Evolutionary conservation across 1,140 invertebrate genomes (phyloP).

Genomic region (Drosophila serrata): DNA sequence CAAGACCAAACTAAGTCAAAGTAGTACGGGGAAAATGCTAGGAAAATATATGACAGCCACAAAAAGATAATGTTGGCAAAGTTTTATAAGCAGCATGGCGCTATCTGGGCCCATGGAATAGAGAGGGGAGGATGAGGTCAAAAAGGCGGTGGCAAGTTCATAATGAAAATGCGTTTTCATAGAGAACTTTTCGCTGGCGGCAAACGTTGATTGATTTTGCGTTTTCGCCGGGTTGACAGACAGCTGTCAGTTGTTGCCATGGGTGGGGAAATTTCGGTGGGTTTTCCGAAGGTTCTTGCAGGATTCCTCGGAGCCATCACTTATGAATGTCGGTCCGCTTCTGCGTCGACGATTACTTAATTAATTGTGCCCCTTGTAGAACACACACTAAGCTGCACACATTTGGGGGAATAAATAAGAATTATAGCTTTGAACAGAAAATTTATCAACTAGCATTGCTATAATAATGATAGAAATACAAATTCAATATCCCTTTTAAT

Average conservation of each 20-base stretch:
- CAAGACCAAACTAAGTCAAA: constrained; percentile 41
- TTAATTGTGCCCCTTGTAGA: constrained; percentile 40
- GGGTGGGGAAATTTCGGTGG: background rate
- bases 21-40: constrained; percentile 13
- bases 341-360: constrained; percentile 60
- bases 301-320: constrained; percentile 25
- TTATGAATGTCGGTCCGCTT: constrained; percentile 40
- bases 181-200: constrained; percentile 31
- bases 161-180: constrained; percentile 74
- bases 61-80: constrained; percentile 56
- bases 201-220: constrained; percentile 75
- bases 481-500: background rate
- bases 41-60: constrained; percentile 53
- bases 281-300: background rate
- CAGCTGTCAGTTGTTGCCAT: constrained; percentile 41
- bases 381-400: constrained; percentile 5
- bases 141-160: constrained; percentile 24
- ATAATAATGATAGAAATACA: background rate
- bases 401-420: constrained; percentile 1
- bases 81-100: constrained; percentile 55
- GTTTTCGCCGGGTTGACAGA: constrained; percentile 60
- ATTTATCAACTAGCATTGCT: background rate
- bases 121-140: constrained; percentile 18
- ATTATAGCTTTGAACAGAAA: background rate
- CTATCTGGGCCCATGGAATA: constrained; percentile 21